Base-by-base conservation (phyloP, 2,797 vertebrate genomes). In the Onychomys torridus region DNA sequence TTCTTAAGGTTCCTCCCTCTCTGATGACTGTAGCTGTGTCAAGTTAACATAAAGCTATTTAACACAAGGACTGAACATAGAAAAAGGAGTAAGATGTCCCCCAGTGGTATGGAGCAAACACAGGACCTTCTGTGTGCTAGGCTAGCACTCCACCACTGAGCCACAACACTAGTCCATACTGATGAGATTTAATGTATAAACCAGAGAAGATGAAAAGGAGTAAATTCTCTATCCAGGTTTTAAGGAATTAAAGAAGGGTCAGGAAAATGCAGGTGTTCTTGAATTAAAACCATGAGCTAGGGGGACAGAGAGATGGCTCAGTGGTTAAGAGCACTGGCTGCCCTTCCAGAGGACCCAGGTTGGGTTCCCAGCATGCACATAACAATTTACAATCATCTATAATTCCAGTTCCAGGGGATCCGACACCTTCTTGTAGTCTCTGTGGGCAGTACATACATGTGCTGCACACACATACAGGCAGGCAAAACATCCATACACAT, bases 201-300 rank as follows among this genome's bases (percentile, higher is more conserved):
- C 32, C 49, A 55, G 49, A 55, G 77, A 46, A n/a, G 32, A 79
- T 55, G 32, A 55, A 69, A 29, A 79, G 49, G 49, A 79, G 55
- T 52, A 52, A 52, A 77, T 52, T 78, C 49, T n/a, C 49, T 79
- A 55, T 55, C 17, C 19, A n/a, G 32, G 32, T 79, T 55, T 32
- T 79, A 55, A 79, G 10, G 32, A 52, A 79, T n/a, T 55, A 79
- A 76, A 16, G 23, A 77, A 55, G 49, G 77, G 77, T 55, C 46
- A 52, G 32, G 21, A 81, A 81, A 81, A 81, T 37, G 11, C n/a
- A 81, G 52, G 21, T 81, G 34, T 59, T 34, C 34, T 81, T 81
- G 34, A 79, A n/a, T 79, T 57, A 79, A 79, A 57, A 57, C 99
- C 99, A 99, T 98, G 98, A 99, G 99, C 99, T 99, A 97, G 98